Conservation (phyloP, 2,888 invertebrate genomes). For the Anorthoa munda region DNA sequence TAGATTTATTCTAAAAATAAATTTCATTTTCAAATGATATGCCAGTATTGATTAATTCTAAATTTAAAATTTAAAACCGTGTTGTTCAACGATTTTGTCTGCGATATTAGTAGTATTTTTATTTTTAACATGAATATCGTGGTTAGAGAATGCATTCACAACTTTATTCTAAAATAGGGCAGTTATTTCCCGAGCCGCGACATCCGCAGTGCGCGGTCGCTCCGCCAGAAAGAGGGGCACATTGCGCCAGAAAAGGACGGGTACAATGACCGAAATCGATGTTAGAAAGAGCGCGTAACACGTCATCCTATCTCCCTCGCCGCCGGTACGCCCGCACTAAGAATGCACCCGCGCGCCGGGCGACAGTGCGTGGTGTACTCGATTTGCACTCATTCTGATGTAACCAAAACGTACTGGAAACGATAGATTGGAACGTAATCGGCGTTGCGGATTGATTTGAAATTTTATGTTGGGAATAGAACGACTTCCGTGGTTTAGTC, state of each 20-base stretch:
- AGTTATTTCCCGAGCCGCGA: slow-evolving; percentile 73
- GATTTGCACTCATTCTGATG: slow-evolving; percentile 72
- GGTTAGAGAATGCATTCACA: slow-evolving; percentile 69
- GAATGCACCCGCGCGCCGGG: slow-evolving; percentile 78
- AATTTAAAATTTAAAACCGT: slow-evolving; percentile 20
- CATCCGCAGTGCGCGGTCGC: slow-evolving; percentile 83
- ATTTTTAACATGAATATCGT: slow-evolving; percentile 65
- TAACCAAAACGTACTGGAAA: slow-evolving; percentile 63
- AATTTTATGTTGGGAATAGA: slow-evolving; percentile 19
- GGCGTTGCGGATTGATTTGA: slow-evolving; percentile 34
- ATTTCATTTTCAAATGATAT: too few relatives aligned
- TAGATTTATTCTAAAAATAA: slow-evolving; percentile 17
- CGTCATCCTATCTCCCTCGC: slow-evolving; percentile 73
- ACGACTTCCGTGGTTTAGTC: slow-evolving; percentile 15
- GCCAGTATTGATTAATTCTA: slow-evolving; percentile 21
- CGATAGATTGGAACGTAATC: slow-evolving; percentile 49
- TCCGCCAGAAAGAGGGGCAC: slow-evolving; percentile 74
- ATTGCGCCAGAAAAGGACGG: slow-evolving; percentile 78
- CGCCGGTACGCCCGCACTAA: slow-evolving; percentile 81
- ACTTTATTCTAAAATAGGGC: slow-evolving; percentile 80
- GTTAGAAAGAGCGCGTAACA: slow-evolving; percentile 70
- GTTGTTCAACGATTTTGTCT: slow-evolving; percentile 16
- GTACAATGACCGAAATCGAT: slow-evolving; percentile 86
- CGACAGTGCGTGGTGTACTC: slow-evolving; percentile 73
- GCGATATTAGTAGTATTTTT: slow-evolving; percentile 31